Evolutionary conservation across 2,888 invertebrate species (phyloP), one percentile per base, ranked within the genome.

Genomic region (Dichetophora obliterata): DNA sequence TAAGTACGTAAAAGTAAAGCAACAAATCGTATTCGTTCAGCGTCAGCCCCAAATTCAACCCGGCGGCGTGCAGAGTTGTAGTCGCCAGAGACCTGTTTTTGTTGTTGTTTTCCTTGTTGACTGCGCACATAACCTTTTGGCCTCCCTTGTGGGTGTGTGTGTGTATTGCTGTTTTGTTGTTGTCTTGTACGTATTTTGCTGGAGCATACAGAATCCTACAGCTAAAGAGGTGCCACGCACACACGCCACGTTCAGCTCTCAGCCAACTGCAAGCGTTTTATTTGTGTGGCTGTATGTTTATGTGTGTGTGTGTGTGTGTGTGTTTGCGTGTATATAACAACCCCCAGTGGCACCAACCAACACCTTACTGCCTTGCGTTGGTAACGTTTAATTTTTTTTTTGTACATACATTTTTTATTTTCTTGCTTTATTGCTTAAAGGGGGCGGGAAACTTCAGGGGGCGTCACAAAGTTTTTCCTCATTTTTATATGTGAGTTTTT

Each of bases 91-190:
- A 82, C 63, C 77, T 65, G 61, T 63, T 66, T 16, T 14, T 73
- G 50, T 73, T 48, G 61, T 43, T 48, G 63, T 9, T 57, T 52
- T 61, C 19, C 48, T 68, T 50, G 68, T 73, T 80, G 78, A 75
- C 59, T 43, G 22, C 34, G 52, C 77, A 48, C 71, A 77, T 79
- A 82, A 81, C 81, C 82, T 82, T 78, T 81, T 79, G 80, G 81
- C 80, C 81, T 82, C 82, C 81, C 81, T 77, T 75, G 82, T 79
- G 82, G 77, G 48, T 27, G 71, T 50, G 16, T 27, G 61, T 57
- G 72, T 65, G 57, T 57, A 22, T 43, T 43, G 43, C 14, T 43
- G 11, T 43, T 43, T 43, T 43, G 14, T 43, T 43, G 14, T 43
- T 43, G 14, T 43, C 57, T 8, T 59, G 54, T 37, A 50, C 14